These are phyloP conservation scores for Perognathus longimembris DNA, from an alignment of 2,113 vertebrate genomes.

Conservation along the genomic window DNA sequence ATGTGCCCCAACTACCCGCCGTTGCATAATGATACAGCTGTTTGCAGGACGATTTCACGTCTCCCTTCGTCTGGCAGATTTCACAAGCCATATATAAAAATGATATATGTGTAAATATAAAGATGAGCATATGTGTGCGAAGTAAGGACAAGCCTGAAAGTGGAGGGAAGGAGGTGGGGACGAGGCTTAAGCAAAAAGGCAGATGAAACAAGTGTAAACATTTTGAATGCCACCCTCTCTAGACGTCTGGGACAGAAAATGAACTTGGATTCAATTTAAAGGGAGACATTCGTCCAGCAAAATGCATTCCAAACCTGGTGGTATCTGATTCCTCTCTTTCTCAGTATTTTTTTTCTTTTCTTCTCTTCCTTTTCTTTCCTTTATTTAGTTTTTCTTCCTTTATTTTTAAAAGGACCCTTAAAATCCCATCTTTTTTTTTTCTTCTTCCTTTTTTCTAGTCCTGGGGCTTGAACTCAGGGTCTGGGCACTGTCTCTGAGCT, in stretches of 20 bases:
- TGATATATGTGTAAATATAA: constrained; percentile 65
- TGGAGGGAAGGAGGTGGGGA: constrained; percentile 42
- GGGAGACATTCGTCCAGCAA: background rate
- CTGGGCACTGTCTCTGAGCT: too few relatives aligned
- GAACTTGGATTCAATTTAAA: constrained; percentile 40
- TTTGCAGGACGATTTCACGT: constrained; percentile 80
- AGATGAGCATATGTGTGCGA: constrained; percentile 71
- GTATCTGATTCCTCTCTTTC: background rate
- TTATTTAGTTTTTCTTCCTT: background rate
- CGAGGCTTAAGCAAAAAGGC: constrained; percentile 60
- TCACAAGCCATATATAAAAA: constrained; percentile 76
- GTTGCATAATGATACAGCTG: constrained; percentile 87
- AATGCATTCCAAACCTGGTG: background rate
- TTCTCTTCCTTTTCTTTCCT: background rate
- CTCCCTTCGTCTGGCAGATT: constrained; percentile 81
- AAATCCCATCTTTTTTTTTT: background rate
- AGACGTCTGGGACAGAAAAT: constrained; percentile 55
- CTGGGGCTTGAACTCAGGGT: background rate
- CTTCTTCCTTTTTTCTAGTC: too few relatives aligned
- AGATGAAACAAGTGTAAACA: constrained; percentile 77
- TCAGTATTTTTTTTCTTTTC: background rate
- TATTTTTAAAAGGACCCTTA: background rate
- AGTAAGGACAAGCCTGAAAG: constrained; percentile 33
- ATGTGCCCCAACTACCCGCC: constrained; percentile 81
- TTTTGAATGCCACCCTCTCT: constrained; percentile 71